phyloP scores from a whole-genome alignment of 2,888 invertebrate genomes.

The Hirtodrosophila trivittata region DNA sequence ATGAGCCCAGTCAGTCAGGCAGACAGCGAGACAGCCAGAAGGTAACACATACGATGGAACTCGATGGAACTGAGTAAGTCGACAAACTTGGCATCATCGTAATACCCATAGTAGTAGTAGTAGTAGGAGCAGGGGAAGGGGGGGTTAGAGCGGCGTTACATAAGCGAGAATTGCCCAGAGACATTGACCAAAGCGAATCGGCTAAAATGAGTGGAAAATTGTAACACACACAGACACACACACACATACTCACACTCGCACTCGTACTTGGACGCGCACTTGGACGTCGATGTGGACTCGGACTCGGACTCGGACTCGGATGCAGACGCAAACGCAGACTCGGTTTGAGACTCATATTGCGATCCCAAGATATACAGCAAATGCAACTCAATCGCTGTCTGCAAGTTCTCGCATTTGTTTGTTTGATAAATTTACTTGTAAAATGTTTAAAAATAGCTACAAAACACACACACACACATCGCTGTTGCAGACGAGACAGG shows the following conservation, averaged over 20 bases:
- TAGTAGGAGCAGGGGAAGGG: neutral
- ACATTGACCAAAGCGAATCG: constrained; percentile 64
- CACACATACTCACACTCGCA: constrained; percentile 1
- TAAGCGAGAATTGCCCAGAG: constrained; percentile 52
- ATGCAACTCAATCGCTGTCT: constrained; percentile 61
- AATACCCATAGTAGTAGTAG: constrained; percentile 12
- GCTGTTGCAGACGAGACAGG: constrained; percentile 26
- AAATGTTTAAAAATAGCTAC: constrained; percentile 66
- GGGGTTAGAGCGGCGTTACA: constrained; percentile 52
- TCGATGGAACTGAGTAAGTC: constrained; percentile 50
- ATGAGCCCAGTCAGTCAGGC: constrained; percentile 44
- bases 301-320: too few relatives aligned
- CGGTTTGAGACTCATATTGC: neutral
- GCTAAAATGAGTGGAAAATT: constrained; percentile 69
- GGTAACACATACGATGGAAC: constrained; percentile 30
- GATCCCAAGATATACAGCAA: constrained; percentile 9
- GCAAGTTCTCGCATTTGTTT: constrained; percentile 62
- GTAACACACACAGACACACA: constrained; percentile 47
- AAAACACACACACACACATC: constrained; percentile 18
- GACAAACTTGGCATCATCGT: constrained; percentile 58
- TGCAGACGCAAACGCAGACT: constrained; percentile 11
- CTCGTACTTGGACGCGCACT: too few relatives aligned
- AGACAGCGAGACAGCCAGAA: constrained; percentile 17
- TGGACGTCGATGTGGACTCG: too few relatives aligned
- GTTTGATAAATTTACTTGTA: constrained; percentile 74